Conservation (phyloP, 2,113 vertebrate species). For the Ailuropoda melanoleuca region DNA sequence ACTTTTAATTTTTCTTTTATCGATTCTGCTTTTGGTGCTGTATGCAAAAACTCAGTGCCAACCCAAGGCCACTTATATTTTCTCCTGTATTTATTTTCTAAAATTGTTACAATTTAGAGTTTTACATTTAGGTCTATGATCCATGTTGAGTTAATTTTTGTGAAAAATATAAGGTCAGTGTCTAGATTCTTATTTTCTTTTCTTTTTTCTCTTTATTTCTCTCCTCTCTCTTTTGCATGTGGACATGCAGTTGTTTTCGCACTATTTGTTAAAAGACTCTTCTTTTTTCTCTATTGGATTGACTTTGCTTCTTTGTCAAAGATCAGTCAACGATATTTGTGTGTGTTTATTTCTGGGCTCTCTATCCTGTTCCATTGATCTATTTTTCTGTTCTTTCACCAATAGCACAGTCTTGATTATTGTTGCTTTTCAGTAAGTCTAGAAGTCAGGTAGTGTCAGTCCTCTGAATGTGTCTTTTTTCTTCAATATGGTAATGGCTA, state of each 20-base stretch:
- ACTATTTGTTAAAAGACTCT: neutral
- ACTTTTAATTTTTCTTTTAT: neutral
- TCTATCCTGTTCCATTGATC: neutral
- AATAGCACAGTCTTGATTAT: neutral
- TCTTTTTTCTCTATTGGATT: neutral
- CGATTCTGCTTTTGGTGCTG: neutral
- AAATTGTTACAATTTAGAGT: neutral
- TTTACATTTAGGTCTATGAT: neutral
- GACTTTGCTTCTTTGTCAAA: neutral
- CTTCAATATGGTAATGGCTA: neutral
- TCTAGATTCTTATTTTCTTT: neutral
- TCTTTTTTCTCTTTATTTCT: neutral
- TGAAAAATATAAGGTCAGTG: neutral
- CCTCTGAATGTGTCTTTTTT: neutral
- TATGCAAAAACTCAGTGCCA: neutral
- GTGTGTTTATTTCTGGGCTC: neutral
- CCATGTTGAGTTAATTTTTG: neutral
- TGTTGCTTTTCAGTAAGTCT: neutral
- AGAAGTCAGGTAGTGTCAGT: neutral
- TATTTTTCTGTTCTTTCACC: neutral
- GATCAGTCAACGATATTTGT: neutral
- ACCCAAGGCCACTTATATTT: neutral
- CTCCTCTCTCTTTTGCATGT: neutral
- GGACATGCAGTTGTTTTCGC: neutral
- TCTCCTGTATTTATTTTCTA: neutral